Percentiles rank a stretch among this genome's conserved stretches.
Conservation (phyloP, 2,113 vertebrate species). For the Columba janthina region DNA sequence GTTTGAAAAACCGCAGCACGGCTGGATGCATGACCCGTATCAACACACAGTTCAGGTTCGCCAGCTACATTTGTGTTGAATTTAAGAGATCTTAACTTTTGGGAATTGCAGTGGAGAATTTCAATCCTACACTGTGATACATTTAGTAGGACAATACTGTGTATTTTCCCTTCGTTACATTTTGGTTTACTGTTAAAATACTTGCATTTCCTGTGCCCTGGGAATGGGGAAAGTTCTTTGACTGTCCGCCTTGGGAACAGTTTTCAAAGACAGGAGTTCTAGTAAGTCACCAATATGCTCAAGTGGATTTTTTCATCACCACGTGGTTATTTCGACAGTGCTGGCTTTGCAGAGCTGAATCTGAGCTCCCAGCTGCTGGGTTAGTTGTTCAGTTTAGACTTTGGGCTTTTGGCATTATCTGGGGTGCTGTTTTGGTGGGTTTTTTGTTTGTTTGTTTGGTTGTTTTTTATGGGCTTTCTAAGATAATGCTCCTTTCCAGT, state of each 20-base stretch:
- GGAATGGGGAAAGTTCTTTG: background rate
- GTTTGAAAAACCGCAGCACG: background rate
- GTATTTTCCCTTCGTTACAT: background rate
- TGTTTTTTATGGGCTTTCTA: background rate
- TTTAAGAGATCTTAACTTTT: background rate
- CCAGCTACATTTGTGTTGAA: background rate
- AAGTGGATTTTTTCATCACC: background rate
- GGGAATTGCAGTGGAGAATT: background rate
- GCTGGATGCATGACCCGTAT: background rate
- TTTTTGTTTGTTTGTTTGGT: background rate
- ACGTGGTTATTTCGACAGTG: background rate
- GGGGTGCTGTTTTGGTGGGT: background rate
- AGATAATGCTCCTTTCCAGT: background rate
- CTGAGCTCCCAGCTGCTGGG: background rate
- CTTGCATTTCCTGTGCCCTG: background rate
- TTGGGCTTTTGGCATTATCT: background rate
- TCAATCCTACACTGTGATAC: background rate
- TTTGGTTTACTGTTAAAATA: background rate
- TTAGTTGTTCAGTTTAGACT: background rate
- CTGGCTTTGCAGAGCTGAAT: background rate
- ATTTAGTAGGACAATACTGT: background rate
- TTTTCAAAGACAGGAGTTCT: background rate
- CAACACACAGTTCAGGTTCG: background rate
- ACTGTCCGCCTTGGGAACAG: background rate
- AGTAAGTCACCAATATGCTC: background rate